Conservation (phyloP, 2,113 vertebrate genomes). For the Lepus timidus region DNA sequence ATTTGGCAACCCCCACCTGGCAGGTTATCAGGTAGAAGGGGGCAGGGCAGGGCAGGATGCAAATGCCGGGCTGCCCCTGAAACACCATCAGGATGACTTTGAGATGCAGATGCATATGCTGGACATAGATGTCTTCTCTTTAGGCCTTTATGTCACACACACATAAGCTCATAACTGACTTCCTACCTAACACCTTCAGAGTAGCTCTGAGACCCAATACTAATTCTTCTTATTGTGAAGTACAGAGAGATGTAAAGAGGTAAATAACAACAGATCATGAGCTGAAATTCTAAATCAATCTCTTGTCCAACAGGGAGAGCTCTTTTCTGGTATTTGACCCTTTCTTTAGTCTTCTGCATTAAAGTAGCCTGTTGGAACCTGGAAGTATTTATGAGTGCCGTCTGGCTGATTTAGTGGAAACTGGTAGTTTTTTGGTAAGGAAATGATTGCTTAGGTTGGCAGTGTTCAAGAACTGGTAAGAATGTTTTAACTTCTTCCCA, state of each 20-base stretch:
- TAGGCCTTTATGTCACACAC: too few species aligned
- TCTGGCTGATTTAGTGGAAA: not conserved
- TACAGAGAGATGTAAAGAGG: not conserved
- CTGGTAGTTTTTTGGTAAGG: not conserved
- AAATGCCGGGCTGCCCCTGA: too few species aligned
- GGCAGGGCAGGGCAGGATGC: too few species aligned
- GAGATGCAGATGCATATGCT: too few species aligned
- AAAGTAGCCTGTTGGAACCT: not conserved
- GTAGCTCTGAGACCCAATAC: not conserved
- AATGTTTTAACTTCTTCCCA: conserved; percentile 7
- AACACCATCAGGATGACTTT: too few species aligned
- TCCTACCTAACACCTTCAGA: too few species aligned
- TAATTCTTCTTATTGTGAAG: not conserved
- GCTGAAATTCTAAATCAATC: conserved; percentile 6
- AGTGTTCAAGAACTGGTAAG: not conserved
- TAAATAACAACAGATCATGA: not conserved
- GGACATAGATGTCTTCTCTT: too few species aligned
- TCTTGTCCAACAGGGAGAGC: not conserved
- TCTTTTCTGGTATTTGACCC: conserved; percentile 12
- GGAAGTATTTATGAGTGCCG: not conserved
- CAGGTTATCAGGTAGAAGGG: too few species aligned
- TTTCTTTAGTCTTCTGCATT: conserved; percentile 15
- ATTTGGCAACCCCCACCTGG: too few species aligned
- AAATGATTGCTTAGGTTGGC: not conserved
- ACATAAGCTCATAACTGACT: too few species aligned